Evolutionary conservation across 2,113 vertebrate genomes (phyloP).

Genomic region (Chaetops frenatus): DNA sequence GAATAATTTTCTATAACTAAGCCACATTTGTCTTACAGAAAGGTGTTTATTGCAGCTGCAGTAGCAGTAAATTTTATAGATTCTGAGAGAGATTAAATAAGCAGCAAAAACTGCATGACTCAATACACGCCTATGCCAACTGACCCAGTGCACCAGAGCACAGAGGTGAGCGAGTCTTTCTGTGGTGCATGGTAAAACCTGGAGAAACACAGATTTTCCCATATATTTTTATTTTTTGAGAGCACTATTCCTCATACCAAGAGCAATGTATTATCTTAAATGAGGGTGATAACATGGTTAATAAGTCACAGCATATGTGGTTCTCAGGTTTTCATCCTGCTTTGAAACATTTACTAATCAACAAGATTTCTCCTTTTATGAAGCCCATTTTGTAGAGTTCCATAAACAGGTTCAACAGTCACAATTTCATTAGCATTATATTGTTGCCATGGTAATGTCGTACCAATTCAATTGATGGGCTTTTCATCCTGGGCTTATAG

Average conservation of each 20-base stretch:
- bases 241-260: not conserved
- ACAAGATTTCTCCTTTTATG: conserved; percentile 10
- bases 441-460: conserved; percentile 63
- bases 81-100: not conserved
- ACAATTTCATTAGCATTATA: conserved; percentile 64
- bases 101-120: not conserved
- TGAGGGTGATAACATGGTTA: not conserved
- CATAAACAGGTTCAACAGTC: conserved; percentile 57
- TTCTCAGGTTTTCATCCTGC: not conserved
- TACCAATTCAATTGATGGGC: conserved; percentile 51
- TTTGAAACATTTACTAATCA: conserved; percentile 4
- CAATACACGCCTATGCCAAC: not conserved
- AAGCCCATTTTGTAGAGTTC: conserved; percentile 35
- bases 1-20: not conserved
- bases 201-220: not conserved
- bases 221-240: not conserved
- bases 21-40: not conserved
- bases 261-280: not conserved
- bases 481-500: conserved; percentile 59
- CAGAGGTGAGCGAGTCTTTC: not conserved
- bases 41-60: not conserved
- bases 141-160: not conserved
- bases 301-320: not conserved
- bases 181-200: not conserved
- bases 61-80: not conserved